Evolutionary conservation across 2,888 invertebrate genomes (phyloP).

Genomic region (Noctua pronuba): DNA sequence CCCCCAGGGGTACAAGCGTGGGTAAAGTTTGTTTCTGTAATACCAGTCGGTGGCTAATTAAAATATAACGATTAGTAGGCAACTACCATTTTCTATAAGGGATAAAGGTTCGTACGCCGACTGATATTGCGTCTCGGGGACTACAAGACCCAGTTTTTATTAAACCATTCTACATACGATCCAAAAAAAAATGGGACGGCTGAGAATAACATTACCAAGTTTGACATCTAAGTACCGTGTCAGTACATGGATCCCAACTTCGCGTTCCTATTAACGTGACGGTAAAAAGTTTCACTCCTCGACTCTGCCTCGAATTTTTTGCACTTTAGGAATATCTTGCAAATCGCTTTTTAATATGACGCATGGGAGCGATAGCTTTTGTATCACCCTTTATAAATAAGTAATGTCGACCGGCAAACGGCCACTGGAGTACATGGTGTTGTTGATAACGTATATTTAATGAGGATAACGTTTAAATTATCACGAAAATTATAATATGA

Average conservation of each 20-base stretch:
- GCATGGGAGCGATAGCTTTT: slow-evolving; percentile 45
- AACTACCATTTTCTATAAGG: not conserved
- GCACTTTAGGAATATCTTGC: slow-evolving; percentile 35
- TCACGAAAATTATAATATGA: slow-evolving; percentile 1
- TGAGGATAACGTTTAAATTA: slow-evolving; percentile 12
- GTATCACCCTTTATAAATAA: slow-evolving; percentile 34
- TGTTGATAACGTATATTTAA: slow-evolving; percentile 11
- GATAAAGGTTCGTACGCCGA: not conserved
- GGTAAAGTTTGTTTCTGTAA: slow-evolving; percentile 53
- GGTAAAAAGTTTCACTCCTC: slow-evolving; percentile 49
- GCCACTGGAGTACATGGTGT: not conserved
- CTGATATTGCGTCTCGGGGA: not conserved
- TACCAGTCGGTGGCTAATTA: slow-evolving; percentile 36
- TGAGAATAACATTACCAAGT: slow-evolving; percentile 16
- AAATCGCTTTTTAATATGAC: slow-evolving; percentile 55
- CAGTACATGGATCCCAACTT: slow-evolving; percentile 34
- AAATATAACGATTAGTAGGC: slow-evolving; percentile 18
- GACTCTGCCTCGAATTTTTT: slow-evolving; percentile 18
- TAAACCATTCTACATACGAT: not conserved
- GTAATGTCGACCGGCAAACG: slow-evolving; percentile 6
- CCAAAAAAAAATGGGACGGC: not conserved
- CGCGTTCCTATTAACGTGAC: slow-evolving; percentile 28
- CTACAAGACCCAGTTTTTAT: slow-evolving; percentile 11
- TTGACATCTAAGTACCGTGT: slow-evolving; percentile 3
- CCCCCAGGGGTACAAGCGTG: slow-evolving; percentile 42